phyloP scores from a whole-genome alignment of 1,140 invertebrate genomes.

The Bombus confusus region DNA sequence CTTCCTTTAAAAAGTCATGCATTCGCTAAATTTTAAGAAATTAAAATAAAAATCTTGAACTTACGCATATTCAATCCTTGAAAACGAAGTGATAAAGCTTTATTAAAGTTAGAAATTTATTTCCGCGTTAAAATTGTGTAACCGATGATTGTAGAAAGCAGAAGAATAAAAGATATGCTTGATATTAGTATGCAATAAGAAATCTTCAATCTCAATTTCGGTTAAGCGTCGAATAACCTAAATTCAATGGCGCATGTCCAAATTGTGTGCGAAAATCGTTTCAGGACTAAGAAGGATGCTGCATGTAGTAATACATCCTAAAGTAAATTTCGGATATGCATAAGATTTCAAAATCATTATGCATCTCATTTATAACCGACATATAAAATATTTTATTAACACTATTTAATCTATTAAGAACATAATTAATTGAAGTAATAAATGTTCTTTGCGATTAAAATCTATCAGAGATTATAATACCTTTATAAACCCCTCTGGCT shows the following conservation, averaged over 20 bases:
- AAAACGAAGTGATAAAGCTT: not conserved
- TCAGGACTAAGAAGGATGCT: conserved; percentile 29
- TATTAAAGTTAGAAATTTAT: not conserved
- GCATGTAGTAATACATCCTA: not conserved
- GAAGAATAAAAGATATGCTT: not conserved
- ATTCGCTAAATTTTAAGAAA: not conserved
- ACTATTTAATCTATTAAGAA: no score
- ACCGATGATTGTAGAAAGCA: not conserved
- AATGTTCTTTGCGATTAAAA: not conserved
- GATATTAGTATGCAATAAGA: not conserved
- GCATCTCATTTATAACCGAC: not conserved
- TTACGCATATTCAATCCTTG: not conserved
- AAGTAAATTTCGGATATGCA: not conserved
- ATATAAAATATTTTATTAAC: not conserved
- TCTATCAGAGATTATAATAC: not conserved
- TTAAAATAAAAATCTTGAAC: not conserved
- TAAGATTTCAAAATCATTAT: not conserved
- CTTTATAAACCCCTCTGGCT: conserved; percentile 11
- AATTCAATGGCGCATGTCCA: conserved; percentile 57
- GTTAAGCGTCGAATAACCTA: conserved; percentile 59
- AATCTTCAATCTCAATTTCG: conserved; percentile 47
- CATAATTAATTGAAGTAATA: not conserved
- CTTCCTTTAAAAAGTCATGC: not conserved
- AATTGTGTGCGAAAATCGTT: conserved; percentile 47
- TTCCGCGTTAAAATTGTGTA: not conserved